Base-by-base conservation (phyloP, 2,888 invertebrate species). In the Phytoseiulus persimilis region DNA sequence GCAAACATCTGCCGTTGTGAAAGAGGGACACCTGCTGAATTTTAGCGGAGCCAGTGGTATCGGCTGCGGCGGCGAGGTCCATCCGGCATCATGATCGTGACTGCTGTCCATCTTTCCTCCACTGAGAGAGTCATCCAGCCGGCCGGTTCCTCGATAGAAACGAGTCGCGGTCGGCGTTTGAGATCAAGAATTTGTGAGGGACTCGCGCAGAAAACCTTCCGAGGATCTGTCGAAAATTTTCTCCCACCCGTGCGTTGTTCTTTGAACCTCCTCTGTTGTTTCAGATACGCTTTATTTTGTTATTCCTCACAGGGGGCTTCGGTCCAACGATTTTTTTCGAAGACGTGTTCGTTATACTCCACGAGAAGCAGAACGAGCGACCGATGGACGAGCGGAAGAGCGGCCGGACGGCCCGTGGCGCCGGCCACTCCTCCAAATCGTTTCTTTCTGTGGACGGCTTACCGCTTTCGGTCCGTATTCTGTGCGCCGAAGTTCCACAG, bases 351-450 rank as follows among this genome's bases (percentile, higher is more conserved):
- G 65, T 65, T 65, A 65, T 65, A 14, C 65, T 65, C 28, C 65
- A 65, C 65, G 0, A 0, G 87, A 33, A 9, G 39, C 6, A 18
- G n/a, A n/a, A 39, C 33, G 33, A 33, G 45, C 39, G 33, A 32
- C 87, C 11, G 87, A 32, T 0, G 87, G 33, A 87, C 87, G 87
- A 14, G 33, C 33, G 32, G n/a, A 84, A 0, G 33, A 33, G 45
- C 87, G 87, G 31, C 32, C n/a, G 5, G 18, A 33, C 45, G 14
- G 84, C 32, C 84, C 23, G 33, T 84, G 84, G 33, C 84, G 32
- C 32, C 84, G 87, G 87, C 87, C 87, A 87, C 87, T 87, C 87
- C 87, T 87, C n/a, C 9, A 87, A 87, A n/a, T 87, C 87, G 33
- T 65, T 65, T 65, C 65, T 65, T 65, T 65, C 65, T 65, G 23